Conservation (phyloP, 1,140 invertebrate genomes). For the Tetramorium alpestre region DNA sequence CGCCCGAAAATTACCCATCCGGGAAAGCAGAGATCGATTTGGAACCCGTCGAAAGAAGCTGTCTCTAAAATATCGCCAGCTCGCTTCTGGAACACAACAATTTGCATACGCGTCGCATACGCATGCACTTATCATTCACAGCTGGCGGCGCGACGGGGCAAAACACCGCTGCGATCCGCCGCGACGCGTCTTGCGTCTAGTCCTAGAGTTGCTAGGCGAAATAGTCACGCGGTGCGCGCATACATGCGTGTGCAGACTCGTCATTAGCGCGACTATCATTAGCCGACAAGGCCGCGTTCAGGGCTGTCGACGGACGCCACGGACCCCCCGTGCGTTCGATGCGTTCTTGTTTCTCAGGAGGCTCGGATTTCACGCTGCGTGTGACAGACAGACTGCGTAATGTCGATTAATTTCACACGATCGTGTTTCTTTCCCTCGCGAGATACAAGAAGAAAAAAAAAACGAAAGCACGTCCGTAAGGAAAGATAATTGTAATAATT, state of each 20-base stretch:
- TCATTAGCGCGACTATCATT: constrained; percentile 86
- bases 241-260: constrained; percentile 81
- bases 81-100: constrained; percentile 19
- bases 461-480: not conserved
- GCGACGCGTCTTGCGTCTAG: constrained; percentile 48
- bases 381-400: not conserved
- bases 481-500: constrained; percentile 5
- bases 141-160: constrained; percentile 39
- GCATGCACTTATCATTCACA: constrained; percentile 57
- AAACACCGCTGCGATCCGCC: constrained; percentile 16
- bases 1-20: not conserved
- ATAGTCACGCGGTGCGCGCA: constrained; percentile 70
- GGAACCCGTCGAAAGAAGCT: not conserved
- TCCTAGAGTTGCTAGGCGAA: constrained; percentile 63
- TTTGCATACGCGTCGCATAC: not conserved
- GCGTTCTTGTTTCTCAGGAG: constrained; percentile 29
- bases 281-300: constrained; percentile 83
- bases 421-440: constrained; percentile 3
- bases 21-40: not conserved
- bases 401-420: not conserved
- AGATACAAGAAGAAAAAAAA: not conserved
- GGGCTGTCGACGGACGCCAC: constrained; percentile 69
- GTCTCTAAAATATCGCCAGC: not conserved
- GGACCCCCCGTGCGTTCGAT: not conserved
- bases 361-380: constrained; percentile 3